A percentile compares a stretch with the other conserved stretches of the same genome.
Conservation (phyloP, 2,113 vertebrate genomes). For the Scytalopus superciliaris region DNA sequence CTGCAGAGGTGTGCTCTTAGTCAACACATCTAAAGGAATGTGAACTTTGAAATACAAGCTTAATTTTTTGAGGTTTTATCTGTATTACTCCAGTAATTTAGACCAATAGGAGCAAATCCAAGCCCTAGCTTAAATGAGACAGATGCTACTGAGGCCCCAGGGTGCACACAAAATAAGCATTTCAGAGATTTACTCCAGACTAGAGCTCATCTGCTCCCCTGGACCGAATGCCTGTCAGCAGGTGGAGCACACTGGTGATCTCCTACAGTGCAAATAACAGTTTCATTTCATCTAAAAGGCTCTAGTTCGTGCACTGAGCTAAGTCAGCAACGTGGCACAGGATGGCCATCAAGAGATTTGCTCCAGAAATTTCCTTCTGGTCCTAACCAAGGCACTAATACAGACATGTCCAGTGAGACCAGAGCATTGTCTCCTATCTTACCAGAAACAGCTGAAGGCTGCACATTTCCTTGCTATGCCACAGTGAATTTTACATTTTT, state of each 20-base stretch:
- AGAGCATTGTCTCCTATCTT: background rate
- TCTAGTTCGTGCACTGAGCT: background rate
- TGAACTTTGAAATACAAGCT: background rate
- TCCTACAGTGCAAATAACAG: background rate
- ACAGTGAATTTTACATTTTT: background rate
- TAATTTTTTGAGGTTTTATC: background rate
- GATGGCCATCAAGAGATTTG: background rate
- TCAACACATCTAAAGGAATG: background rate
- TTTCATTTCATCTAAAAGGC: background rate
- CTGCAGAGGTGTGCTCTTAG: background rate
- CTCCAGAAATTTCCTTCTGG: background rate
- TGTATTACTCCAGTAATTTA: background rate
- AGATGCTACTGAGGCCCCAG: background rate
- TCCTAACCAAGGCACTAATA: background rate
- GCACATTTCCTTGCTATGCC: background rate
- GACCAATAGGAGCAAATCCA: background rate
- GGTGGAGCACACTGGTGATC: background rate
- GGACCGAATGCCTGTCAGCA: background rate
- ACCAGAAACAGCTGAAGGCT: background rate
- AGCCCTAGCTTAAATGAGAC: background rate
- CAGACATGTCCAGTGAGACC: background rate
- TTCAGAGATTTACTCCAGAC: background rate
- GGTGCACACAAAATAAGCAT: background rate
- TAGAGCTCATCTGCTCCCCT: background rate
- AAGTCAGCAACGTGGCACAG: background rate